phyloP scores from a whole-genome alignment of 2,797 vertebrate genomes.

The Chelon auratus region DNA sequence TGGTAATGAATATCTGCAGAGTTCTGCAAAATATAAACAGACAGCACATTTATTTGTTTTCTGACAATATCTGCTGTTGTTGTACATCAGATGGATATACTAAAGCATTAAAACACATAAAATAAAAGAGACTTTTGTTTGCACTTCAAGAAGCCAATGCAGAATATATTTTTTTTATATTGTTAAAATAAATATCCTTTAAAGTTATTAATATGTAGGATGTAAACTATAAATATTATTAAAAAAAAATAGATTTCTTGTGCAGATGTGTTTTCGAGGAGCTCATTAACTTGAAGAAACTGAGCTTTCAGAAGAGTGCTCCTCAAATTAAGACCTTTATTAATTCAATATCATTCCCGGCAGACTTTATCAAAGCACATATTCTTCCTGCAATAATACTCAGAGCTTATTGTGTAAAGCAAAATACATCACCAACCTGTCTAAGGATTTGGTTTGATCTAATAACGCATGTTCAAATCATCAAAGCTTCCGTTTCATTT shows the following conservation, averaged over 20 bases:
- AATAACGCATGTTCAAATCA: conserved; percentile 25
- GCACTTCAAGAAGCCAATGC: neutral
- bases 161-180: no score
- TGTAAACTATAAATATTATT: neutral
- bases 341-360: conserved; percentile 29
- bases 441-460: conserved; percentile 20
- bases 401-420: conserved; percentile 16
- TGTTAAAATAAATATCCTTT: no score
- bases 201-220: no score
- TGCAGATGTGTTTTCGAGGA: neutral
- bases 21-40: neutral
- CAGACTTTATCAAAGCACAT: conserved; percentile 20
- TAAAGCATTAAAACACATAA: neutral
- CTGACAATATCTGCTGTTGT: neutral
- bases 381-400: conserved; percentile 13
- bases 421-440: conserved; percentile 21
- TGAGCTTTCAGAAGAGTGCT: neutral
- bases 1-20: neutral
- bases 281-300: conserved; percentile 17
- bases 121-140: neutral
- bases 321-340: conserved; percentile 33
- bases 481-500: conserved; percentile 43
- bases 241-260: neutral
- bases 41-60: neutral
- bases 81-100: neutral